Evolutionary conservation across 2,113 vertebrate species (phyloP), one percentile per base, ranked within the genome.

Genomic region (Leucopternis melanops): DNA sequence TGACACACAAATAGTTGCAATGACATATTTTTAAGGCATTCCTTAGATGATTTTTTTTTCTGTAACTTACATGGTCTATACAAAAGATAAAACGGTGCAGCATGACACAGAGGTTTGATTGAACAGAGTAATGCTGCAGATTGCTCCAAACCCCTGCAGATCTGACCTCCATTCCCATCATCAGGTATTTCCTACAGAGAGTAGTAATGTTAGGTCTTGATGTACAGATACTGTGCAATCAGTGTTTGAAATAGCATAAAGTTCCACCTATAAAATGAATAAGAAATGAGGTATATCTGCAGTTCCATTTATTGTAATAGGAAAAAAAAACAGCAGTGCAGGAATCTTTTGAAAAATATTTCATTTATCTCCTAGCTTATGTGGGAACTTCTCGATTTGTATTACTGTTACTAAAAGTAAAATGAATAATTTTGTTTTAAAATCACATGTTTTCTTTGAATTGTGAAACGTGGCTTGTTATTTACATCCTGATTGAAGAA

Each of bases 111-210:
- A 72, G 88, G 45, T 91, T 77, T 94, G 88, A 85, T 62, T 95
- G 89, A 91, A 82, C 59, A 73, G 42, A 80, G 38, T 92, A 89
- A 95, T 85, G 44, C 81, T 77, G 74, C 63, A 92, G 81, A 92
- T 90, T 93, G 58, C 45, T 91, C 45, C 91, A 91, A 80, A 75
- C 62, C 74, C 74, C 92, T 91, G 80, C 81, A 87, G 74, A 59
- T 90, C 66, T 92, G 84, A 91, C 84, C 67, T 94, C 74, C 25
- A 4, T 94, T 96, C 49, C 59, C 58, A 74, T 75, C 63, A 62
- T 61, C 32, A 61, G 38, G 9, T 82, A 23, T 91, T 92, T 91
- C 63, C 79, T 88, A 55, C 80, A 70, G 81, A 71, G 73, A 88
- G 63, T 66, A 66, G 26, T 87, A 88, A 49, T 38, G 19, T 32